Evolutionary conservation across 1,140 invertebrate genomes (phyloP), one percentile per base, ranked within the genome.

Genomic region (Plodia interpunctella): DNA sequence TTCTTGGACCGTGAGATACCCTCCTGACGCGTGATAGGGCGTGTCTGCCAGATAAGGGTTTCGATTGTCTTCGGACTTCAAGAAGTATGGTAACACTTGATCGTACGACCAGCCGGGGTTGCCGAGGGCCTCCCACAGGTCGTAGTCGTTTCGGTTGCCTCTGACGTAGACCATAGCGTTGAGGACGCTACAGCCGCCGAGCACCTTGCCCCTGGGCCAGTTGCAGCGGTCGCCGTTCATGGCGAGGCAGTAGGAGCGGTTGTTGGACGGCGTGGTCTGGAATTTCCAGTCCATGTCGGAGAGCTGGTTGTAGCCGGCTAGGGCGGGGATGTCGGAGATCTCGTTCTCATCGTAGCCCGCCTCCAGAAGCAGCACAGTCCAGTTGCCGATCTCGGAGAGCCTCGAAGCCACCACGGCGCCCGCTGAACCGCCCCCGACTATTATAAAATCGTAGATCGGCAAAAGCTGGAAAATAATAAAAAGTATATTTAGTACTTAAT

Each of bases 131-230:
- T 94, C 95, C 98, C 98, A 99, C 8, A 94, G 91, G 78, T 99
- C 97, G 88, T 97, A 99, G 78, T 99, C 98, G 49, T 92, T 92
- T 52, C 91, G 93, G 76, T 99, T 98, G 19, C 98, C 98, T 49
- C 98, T 92, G 0, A 98, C 95, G 87, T 99, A 99, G 6, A 98
- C 93, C 97, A 98, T 98, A 0, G 97, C 97, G 83, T 99, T 99
- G 0, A 99, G 91, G 0, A 98, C 97, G 51, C 96, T 97, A 25
- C 96, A 96, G 11, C 98, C 98, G n/a, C 98, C 98, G 11, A 97
- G 90, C 2, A 97, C 96, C 80, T 95, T 96, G 19, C 96, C 96
- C 58, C 96, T 90, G 0, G 97, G 96, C 96, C 96, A 97, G 81
- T 96, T 96, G 74, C 96, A 97, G 21, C 95, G 91, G 77, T 96